Percentiles rank a stretch among this genome's conserved stretches.
Evolutionary conservation across 1,140 invertebrate genomes (phyloP).

Genomic region (Oreohelix idahoensis): DNA sequence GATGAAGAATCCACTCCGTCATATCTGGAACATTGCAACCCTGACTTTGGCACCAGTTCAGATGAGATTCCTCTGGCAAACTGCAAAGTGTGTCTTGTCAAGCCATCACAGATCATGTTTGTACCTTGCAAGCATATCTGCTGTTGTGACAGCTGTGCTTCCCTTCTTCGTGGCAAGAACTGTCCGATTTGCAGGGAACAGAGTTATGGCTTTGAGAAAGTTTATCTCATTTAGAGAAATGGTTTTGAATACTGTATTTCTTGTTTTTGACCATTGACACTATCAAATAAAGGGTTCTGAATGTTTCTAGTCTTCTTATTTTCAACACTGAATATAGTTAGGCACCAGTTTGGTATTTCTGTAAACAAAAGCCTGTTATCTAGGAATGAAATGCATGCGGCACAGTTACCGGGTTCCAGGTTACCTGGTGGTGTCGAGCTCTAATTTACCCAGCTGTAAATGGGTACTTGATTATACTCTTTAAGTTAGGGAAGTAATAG

Average conservation of each 20-base stretch:
- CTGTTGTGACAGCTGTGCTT: conserved; percentile 44
- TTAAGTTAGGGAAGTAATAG: too few species aligned
- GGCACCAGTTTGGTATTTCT: not conserved
- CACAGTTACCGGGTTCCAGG: too few species aligned
- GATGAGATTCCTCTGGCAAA: conserved; percentile 34
- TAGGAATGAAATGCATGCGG: too few species aligned
- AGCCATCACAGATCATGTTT: conserved; percentile 39
- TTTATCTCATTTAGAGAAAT: conserved; percentile 27
- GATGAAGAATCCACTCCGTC: conserved; percentile 16
- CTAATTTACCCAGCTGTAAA: too few species aligned
- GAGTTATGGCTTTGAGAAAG: conserved; percentile 24
- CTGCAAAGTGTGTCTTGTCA: conserved; percentile 47
- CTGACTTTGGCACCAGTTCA: not conserved
- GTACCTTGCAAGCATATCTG: conserved; percentile 45
- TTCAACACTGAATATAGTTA: not conserved
- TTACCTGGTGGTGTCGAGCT: too few species aligned
- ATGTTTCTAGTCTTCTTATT: not conserved
- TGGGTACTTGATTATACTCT: too few species aligned
- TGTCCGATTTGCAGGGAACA: conserved; percentile 45
- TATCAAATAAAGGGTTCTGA: not conserved
- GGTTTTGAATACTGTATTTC: not conserved
- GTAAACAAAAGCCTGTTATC: too few species aligned
- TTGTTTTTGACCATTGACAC: not conserved
- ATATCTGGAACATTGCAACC: not conserved
- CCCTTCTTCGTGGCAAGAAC: conserved; percentile 26